Evolutionary conservation across 2,797 vertebrate species (phyloP), one percentile per base, ranked within the genome.

Genomic region (Gallinago stenura): DNA sequence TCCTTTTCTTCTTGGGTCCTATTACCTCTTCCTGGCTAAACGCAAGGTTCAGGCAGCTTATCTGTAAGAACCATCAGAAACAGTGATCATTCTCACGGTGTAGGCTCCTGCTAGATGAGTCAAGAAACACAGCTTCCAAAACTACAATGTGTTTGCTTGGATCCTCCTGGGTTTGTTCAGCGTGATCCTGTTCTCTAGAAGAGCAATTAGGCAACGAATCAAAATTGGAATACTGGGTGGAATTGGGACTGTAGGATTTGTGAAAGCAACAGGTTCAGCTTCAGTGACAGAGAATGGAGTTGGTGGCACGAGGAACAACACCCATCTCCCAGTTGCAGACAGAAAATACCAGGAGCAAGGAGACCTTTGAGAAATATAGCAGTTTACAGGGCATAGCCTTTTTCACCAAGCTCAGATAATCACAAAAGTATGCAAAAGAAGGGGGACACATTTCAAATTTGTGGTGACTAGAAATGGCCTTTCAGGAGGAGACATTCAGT

Each of bases 1-100:
- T 98, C 95, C 90, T 98, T 96, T 89, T 98, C 97, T 98, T 98
- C 92, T 54, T 48, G 30, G 88, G 72, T 92, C 65, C 87, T 77
- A 41, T 88, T 82, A 83, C 82, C 88, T 96, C 96, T 90, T 97
- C 96, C 93, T 98, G 97, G 94, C 95, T 96, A 86, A 56, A 87
- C 6, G 65, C 70, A 88, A 96, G 86, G 92, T 95, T 94, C 93
- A 87, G 89, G 78, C 89, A 92, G 87, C 88, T 93, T 89, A 87
- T 90, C 98, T 98, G 97, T 91, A 97, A 97, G 96, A 98, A 87
- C 79, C 89, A 97, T 58, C 96, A 97, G 89, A 97, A 76, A 91
- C 62, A 96, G 77, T 61, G 53, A 70, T 95, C 83, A 97, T 72
- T 93, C 45, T 92, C 97, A 92, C 25, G 69, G 93, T 70, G 77